phyloP scores from a whole-genome alignment of 1,140 invertebrate species.

The Formica exsecta region DNA sequence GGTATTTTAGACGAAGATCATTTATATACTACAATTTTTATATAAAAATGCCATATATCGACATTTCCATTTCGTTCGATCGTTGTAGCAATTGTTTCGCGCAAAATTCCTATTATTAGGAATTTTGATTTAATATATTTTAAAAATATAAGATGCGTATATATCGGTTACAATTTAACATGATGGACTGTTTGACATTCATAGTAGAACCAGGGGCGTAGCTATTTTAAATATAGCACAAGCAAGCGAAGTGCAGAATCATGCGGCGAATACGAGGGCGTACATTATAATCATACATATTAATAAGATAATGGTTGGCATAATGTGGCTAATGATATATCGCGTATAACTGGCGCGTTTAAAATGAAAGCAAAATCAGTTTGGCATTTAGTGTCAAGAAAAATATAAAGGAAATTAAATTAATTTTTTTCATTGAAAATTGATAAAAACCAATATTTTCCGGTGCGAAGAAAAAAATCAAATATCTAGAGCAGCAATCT shows the following conservation, averaged over 20 bases:
- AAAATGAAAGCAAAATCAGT: not conserved
- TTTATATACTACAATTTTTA: not conserved
- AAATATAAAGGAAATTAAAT: not conserved
- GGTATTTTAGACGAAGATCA: not conserved
- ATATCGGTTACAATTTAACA: not conserved
- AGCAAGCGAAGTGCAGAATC: constrained; percentile 31
- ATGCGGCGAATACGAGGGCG: constrained; percentile 27
- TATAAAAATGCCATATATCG: not conserved
- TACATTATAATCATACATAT: constrained; percentile 53
- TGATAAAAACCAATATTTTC: too few relatives aligned
- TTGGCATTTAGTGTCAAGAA: not conserved
- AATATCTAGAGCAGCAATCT: too few relatives aligned
- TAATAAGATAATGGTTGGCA: constrained; percentile 43
- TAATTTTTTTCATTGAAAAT: too few relatives aligned
- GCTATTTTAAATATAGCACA: constrained; percentile 40
- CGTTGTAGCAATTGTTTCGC: not conserved
- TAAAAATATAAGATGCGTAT: not conserved
- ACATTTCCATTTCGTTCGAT: not conserved
- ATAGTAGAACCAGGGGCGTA: constrained; percentile 22
- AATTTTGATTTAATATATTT: not conserved
- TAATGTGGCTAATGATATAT: constrained; percentile 19
- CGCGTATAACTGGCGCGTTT: not conserved
- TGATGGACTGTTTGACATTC: constrained; percentile 47
- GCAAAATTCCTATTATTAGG: not conserved
- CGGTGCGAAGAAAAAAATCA: too few relatives aligned